Base-by-base conservation (phyloP, 2,888 invertebrate genomes). In the Cephus pygmeus region DNA sequence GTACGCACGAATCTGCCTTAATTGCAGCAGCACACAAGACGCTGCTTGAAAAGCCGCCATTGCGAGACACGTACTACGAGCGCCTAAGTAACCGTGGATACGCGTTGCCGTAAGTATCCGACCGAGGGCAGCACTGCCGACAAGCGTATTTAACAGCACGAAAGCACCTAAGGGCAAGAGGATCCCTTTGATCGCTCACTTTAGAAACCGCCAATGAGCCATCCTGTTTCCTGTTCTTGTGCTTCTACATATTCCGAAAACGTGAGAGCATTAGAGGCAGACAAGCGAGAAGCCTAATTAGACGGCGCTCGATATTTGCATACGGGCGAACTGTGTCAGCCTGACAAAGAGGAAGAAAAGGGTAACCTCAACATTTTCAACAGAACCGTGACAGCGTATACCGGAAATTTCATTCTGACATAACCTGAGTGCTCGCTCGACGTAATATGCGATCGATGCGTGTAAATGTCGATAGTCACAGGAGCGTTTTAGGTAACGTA, bases 101-200 rank as follows among this genome's bases (percentile, higher is more conserved):
- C 56, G 56, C 23, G 15, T 56, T 23, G 56, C 0, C 56, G 56
- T 56, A 56, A 56, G 56, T 56, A 56, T 56, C 56, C 56, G 69
- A 80, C 75, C 75, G 75, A 79, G 79, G 69, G 77, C 73, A 31
- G 69, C 31, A 35, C 73, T 33, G 73, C 68, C 35, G 75, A 69
- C 71, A 76, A 76, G 15, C 71, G 31, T 77, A 75, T 79, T 79
- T 75, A 75, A 56, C 23, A 56, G 56, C 23, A 56, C 56, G 23
- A 56, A 23, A 56, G 9, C 56, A 56, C 77, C 73, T 71, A 76
- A 79, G 77, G 68, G 71, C 73, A 73, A 40, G 30, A 23, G 73
- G 31, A 34, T 78, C 79, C 81, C 83, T 83, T 84, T 85, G 85
- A 84, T 83, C 79, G 84, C 84, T 84, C 83, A 84, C 84, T 84